Base-by-base conservation (phyloP, 2,797 vertebrate species). In the Pachyuromys duprasi region DNA sequence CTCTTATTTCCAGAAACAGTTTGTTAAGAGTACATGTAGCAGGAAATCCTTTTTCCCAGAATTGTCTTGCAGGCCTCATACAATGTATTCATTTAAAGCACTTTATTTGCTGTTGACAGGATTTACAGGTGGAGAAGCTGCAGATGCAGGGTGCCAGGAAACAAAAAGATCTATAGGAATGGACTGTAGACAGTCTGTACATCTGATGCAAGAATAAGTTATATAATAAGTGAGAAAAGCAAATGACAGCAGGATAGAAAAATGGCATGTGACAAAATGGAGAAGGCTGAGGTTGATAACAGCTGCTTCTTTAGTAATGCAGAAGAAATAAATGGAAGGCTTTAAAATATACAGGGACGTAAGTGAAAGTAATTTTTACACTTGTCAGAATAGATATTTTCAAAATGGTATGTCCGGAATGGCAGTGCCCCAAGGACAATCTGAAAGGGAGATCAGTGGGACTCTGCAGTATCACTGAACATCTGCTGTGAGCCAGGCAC, bases 71-170 rank as follows among this genome's bases (percentile, higher is more conserved):
- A 24, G 42, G 18, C 11, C 11, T 18, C 39, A 67, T 12, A 49
- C 14, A 63, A 49, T 2, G 49, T 36, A 45, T 65, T 63, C 18
- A 24, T 57, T 39, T 39, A 14, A 83, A 65, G 7, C 9, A 53
- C 33, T 53, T 75, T 55, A 17, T 22, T 3, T 5, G 24, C 2
- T 33, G 15, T 45, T 42, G 18, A 42, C 24, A 67, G 33, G 24
- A 49, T 24, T 62, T 20, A 39, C 69, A 28, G 33, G 11, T 67
- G 14, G 4, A 31, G 18, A 78, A 42, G 1, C 18, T 78, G 3
- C 13, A 13, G 7, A n/a, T 26, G 24, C 0, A 9, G 55, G 24
- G 17, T 12, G 3, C 4, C 12, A 67, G 18, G 8, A n/a, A n/a
- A 42, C 18, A 63, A 33, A n/a, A 5, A 33, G 5, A 26, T 18